Conservation (phyloP, 1,140 invertebrate genomes). For the Papilio machaon region DNA sequence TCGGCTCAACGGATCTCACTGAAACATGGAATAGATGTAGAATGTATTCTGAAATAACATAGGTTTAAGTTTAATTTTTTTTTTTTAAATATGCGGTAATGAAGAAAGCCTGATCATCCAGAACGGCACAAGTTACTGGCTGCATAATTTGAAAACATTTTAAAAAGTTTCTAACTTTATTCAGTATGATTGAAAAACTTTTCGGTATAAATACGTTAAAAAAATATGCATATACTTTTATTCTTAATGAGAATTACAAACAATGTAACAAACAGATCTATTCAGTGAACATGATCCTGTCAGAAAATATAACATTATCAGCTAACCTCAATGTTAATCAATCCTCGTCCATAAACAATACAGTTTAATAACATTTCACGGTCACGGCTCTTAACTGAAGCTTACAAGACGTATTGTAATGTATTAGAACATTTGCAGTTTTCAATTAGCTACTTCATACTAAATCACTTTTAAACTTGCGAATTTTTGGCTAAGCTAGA, state of each 20-base stretch:
- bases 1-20: too few species aligned
- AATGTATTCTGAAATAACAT: too few species aligned
- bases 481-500: conserved; percentile 16
- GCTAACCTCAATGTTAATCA: conserved; percentile 42
- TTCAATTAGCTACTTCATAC: conserved; percentile 27
- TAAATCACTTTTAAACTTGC: conserved; percentile 19
- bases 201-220: too few species aligned
- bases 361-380: conserved; percentile 41
- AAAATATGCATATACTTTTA: not conserved
- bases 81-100: too few species aligned
- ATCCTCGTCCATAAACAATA: conserved; percentile 26
- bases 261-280: not conserved
- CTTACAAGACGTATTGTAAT: conserved; percentile 3
- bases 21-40: too few species aligned
- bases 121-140: too few species aligned
- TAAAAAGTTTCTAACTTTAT: too few species aligned
- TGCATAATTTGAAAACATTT: too few species aligned
- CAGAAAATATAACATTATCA: conserved; percentile 47
- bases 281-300: conserved; percentile 28
- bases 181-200: too few species aligned
- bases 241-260: not conserved
- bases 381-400: conserved; percentile 31
- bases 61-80: too few species aligned
- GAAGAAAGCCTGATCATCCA: too few species aligned
- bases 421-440: conserved; percentile 31